Evolutionary conservation across 1,140 invertebrate species (phyloP), one percentile per base, ranked within the genome.

Genomic region (Neomicropteryx cornuta): DNA sequence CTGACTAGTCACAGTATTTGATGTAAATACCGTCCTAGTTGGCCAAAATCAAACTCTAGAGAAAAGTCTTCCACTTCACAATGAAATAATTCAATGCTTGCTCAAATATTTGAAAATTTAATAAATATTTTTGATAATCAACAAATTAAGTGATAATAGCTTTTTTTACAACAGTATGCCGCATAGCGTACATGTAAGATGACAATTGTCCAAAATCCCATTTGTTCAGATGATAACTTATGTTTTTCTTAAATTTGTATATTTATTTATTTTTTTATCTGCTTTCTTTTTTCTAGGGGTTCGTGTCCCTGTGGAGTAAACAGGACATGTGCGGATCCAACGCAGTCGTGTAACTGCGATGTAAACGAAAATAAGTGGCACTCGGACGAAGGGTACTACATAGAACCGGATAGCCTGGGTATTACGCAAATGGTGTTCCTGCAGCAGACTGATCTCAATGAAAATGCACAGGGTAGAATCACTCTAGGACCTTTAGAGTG

Each of bases 391-490:
- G 90, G 89, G 2, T 82, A 77, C 47, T 87, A 88, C 42, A 80
- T 77, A 16, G 75, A 75, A 45, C 79, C 79, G 8, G 73, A 75
- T 42, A 86, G 87, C 49, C 66, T 96, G 32, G 90, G 89, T 16
- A 86, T 95, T 11, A 92, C 81, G 2, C 79, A 87, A 54, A 87
- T 95, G 79, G 81, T 85, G 36, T 90, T 94, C 49, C 55, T 92
- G 17, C 88, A 92, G 51, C 86, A 91, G 50, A 78, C 80, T 43
- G 78, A 89, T 55, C 65, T 90, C 33, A 76, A 80, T 36, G 74
- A 79, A 42, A 81, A 89, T 55, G 84, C 87, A 1, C 76, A 82
- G 41, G 90, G 85, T 1, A 71, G 87, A 45, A 84, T 96, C 6
- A 92, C 87, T 1, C 61, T 95, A 10, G 90, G 90, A 4, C 87